Conservation (phyloP, 2,888 invertebrate genomes). For the Himalopsyche kuldschensis region DNA sequence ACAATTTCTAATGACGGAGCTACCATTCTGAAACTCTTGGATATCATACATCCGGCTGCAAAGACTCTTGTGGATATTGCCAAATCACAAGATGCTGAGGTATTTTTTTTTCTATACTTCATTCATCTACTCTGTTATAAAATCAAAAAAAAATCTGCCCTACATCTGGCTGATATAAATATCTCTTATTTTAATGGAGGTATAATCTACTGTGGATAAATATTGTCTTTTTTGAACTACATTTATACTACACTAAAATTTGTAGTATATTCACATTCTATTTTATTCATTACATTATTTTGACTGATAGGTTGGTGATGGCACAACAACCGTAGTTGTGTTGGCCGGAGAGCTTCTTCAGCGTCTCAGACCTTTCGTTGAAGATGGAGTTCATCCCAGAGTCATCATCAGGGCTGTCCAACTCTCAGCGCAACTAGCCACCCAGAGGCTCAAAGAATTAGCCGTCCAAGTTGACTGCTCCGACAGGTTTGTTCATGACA, state of each 20-base stretch:
- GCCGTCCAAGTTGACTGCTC: slow-evolving; percentile 73
- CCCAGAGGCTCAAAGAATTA: slow-evolving; percentile 80
- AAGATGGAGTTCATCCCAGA: slow-evolving; percentile 94
- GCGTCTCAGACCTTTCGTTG: slow-evolving; percentile 91
- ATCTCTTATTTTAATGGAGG: too few relatives aligned
- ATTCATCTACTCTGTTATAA: background rate
- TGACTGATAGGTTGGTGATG: slow-evolving; percentile 84
- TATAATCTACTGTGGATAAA: too few relatives aligned
- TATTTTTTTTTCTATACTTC: background rate
- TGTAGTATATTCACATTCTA: too few relatives aligned
- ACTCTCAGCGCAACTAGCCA: slow-evolving; percentile 77
- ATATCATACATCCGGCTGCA: slow-evolving; percentile 97
- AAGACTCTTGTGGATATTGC: slow-evolving; percentile 98
- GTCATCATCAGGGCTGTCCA: slow-evolving; percentile 89
- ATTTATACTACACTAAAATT: too few relatives aligned
- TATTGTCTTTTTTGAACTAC: too few relatives aligned
- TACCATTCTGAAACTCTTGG: slow-evolving; percentile 96
- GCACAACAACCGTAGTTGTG: slow-evolving; percentile 96
- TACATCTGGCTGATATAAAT: too few relatives aligned
- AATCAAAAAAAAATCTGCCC: too few relatives aligned
- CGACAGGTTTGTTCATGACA: slow-evolving; percentile 37
- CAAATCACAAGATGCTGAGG: slow-evolving; percentile 98
- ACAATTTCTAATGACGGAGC: slow-evolving; percentile 99
- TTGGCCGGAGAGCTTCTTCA: slow-evolving; percentile 94
- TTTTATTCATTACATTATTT: background rate